Conservation (phyloP, 2,113 vertebrate genomes). For the Brachypteracias leptosomus region DNA sequence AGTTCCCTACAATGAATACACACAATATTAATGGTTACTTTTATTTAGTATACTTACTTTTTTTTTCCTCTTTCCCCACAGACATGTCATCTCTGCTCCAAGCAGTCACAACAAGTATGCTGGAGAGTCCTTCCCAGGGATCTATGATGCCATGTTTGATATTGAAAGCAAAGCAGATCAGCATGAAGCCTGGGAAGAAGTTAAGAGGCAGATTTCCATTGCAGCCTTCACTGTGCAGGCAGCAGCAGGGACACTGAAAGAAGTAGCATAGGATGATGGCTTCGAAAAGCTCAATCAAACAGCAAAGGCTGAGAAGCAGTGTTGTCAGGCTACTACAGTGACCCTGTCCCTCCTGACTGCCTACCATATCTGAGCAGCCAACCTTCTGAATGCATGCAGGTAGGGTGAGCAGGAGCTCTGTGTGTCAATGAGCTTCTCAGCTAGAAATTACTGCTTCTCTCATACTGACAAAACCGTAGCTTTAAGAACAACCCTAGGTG, state of each 20-base stretch:
- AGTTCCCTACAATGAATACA: background rate
- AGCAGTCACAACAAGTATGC: conserved; percentile 94
- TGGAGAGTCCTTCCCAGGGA: conserved; percentile 91
- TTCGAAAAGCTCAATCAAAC: background rate
- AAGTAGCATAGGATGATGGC: conserved; percentile 57
- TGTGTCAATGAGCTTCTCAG: background rate
- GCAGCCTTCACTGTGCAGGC: conserved; percentile 89
- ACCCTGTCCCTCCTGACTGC: background rate
- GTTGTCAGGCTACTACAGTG: background rate
- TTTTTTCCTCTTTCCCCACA: conserved; percentile 51
- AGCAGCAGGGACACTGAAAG: conserved; percentile 81
- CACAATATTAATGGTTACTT: rapidly evolving
- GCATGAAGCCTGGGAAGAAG: conserved; percentile 82
- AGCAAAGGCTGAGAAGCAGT: background rate
- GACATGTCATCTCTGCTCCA: conserved; percentile 91
- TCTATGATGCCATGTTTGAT: conserved; percentile 91
- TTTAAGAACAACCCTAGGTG: background rate
- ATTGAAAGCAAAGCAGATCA: conserved; percentile 78
- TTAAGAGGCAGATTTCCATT: conserved; percentile 88
- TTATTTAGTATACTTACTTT: background rate
- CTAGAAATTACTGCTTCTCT: background rate
- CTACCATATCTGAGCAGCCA: rapidly evolving
- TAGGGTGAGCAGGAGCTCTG: background rate
- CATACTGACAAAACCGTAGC: background rate
- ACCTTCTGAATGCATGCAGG: background rate